A percentile compares a stretch with the other conserved stretches of the same genome.
phyloP scores from a whole-genome alignment of 2,888 invertebrate species.

The Eledona agricola region DNA sequence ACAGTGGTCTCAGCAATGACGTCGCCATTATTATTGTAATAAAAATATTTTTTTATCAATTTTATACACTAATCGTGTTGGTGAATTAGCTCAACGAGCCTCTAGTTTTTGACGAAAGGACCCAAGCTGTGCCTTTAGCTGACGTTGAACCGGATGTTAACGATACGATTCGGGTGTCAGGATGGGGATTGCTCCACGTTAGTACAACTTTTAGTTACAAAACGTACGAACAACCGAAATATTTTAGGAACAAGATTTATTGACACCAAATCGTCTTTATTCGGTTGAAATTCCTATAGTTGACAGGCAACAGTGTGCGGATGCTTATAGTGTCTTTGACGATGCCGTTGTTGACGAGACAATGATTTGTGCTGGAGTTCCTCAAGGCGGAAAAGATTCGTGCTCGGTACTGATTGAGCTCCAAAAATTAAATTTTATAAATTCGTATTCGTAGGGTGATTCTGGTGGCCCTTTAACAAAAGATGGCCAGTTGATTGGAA shows the following conservation, averaged over 20 bases:
- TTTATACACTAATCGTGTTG: neutral
- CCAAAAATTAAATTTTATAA: neutral
- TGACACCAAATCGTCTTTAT: slow-evolving; percentile 8
- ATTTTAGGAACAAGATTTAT: slow-evolving; percentile 8
- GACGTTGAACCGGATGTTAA: slow-evolving; percentile 20
- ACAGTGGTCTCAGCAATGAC: slow-evolving; percentile 17
- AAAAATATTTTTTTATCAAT: neutral
- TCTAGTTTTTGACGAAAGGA: slow-evolving; percentile 12
- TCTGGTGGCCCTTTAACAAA: slow-evolving; percentile 33
- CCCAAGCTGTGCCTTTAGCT: slow-evolving; percentile 17
- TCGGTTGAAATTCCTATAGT: slow-evolving; percentile 20
- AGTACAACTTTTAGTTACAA: neutral
- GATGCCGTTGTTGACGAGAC: slow-evolving; percentile 18
- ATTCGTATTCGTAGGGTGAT: slow-evolving; percentile 21
- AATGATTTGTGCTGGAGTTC: slow-evolving; percentile 41
- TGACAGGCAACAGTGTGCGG: slow-evolving; percentile 10
- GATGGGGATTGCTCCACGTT: slow-evolving; percentile 36
- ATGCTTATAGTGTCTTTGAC: slow-evolving; percentile 16
- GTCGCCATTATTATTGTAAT: slow-evolving; percentile 27
- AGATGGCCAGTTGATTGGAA: slow-evolving; percentile 21
- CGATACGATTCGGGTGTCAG: slow-evolving; percentile 27
- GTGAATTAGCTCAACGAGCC: slow-evolving; percentile 3
- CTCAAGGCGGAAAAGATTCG: slow-evolving; percentile 39
- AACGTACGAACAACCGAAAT: neutral
- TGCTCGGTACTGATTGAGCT: slow-evolving; percentile 32